Evolutionary conservation across 2,113 vertebrate species (phyloP), one percentile per base, ranked within the genome.

Genomic region (Pteronura brasiliensis): DNA sequence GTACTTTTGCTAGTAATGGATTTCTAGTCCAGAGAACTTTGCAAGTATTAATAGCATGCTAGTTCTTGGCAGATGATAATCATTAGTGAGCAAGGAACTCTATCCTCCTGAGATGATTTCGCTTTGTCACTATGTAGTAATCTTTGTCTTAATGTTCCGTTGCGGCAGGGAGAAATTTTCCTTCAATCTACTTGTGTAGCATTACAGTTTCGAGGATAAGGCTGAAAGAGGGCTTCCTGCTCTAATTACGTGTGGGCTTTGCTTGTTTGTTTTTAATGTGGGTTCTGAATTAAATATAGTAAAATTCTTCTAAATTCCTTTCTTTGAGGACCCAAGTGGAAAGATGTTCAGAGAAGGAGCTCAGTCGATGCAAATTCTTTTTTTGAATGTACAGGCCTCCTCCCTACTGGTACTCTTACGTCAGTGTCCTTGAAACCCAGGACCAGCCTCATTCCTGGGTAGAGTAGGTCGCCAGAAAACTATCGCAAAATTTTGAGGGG

Each of bases 21-120:
- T 96, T 98, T 97, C 94, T 34, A 93, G 85, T 93, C 81, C 95
- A 86, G 86, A 92, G 95, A 97, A 88, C 42, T 98, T 96, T 96
- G 17, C 81, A 96, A 86, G 85, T 97, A 97, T 97, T 95, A 94
- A 85, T 96, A 98, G 94, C 95, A 83, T 57, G 9, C 69, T 95
- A 94, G 94, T 81, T 97, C 97, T 95, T 98, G 96, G 97, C 96
- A 97, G 97, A 97, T 94, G 96, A 55, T 39, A 96, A 96, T 97
- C 94, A 91, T 93, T 93, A 96, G 89, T 82, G 97, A 96, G 18
- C 86, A 90, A 95, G 81, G 98, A 97, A 96, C 77, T 89, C 97
- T 97, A 55, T 52, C 96, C 96, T 97, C 92, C 61, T 42, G 79
- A 90, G 94, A 71, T 92, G 96, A 96, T 95, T 98, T 97, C 80